These are phyloP conservation scores for Daphoenositta chrysoptera DNA, from an alignment of 2,113 vertebrate species.

Conservation along the genomic window DNA sequence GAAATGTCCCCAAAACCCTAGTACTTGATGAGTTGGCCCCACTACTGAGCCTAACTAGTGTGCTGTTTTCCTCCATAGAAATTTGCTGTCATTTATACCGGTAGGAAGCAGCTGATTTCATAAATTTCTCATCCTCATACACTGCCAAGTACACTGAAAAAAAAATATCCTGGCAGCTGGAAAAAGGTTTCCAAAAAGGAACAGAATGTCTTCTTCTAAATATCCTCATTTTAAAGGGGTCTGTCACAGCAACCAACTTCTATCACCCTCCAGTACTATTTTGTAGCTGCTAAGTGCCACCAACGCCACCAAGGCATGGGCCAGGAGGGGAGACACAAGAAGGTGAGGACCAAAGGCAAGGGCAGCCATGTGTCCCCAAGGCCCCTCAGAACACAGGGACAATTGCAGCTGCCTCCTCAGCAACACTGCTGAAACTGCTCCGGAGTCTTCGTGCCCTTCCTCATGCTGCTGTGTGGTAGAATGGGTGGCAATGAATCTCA, in stretches of 20 bases:
- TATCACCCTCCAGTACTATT: not conserved
- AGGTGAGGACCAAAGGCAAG: not conserved
- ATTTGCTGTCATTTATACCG: not conserved
- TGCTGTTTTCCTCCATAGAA: not conserved
- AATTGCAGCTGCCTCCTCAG: not conserved
- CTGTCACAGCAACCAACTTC: not conserved
- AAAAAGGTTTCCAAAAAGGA: not conserved
- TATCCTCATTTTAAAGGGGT: not conserved
- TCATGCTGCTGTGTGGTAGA: not conserved
- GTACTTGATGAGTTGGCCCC: not conserved
- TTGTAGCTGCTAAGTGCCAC: not conserved
- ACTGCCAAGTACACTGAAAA: not conserved
- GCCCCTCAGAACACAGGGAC: not conserved
- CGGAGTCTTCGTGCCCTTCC: not conserved
- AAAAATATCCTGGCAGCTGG: not conserved
- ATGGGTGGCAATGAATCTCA: not conserved
- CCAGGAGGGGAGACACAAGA: not conserved
- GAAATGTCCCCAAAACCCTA: not conserved
- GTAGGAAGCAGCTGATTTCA: not conserved
- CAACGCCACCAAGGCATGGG: not conserved
- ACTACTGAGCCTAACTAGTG: not conserved
- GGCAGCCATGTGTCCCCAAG: not conserved
- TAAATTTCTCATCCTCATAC: not conserved
- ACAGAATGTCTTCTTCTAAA: not conserved
- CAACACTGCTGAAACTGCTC: not conserved